phyloP scores from a whole-genome alignment of 2,797 vertebrate genomes.

The Aulostomus chinensis region DNA sequence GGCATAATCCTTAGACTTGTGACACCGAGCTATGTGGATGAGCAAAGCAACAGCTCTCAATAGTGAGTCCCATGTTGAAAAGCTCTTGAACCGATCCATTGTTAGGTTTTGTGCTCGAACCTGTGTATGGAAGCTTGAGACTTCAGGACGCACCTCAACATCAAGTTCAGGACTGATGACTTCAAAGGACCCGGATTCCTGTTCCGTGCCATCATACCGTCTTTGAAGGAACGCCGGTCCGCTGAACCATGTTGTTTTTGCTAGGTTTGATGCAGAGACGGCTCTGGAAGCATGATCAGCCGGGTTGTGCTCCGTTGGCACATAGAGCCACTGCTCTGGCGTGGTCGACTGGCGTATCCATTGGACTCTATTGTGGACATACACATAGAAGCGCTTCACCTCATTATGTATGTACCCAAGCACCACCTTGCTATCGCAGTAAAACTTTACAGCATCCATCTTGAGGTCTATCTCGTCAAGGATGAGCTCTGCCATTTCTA shows the following conservation, averaged over 20 bases:
- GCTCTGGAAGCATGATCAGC: constrained; percentile 10
- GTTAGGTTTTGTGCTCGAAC: no score
- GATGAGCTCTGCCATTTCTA: constrained; percentile 4
- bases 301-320: constrained; percentile 31
- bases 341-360: background rate
- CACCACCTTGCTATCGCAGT: constrained; percentile 14
- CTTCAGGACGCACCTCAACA: no score
- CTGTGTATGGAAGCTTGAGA: no score
- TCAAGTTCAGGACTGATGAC: no score
- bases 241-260: background rate
- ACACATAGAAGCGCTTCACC: constrained; percentile 2
- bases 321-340: constrained; percentile 26
- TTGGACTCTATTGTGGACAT: constrained; percentile 3
- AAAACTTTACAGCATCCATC: constrained; percentile 1
- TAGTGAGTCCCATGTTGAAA: no score
- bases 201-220: background rate
- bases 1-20: no score
- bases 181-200: no score
- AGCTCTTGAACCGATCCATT: no score
- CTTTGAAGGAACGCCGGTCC: no score
- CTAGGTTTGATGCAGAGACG: background rate
- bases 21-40: no score
- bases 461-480: background rate
- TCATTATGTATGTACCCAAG: constrained; percentile 25
- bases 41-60: no score